Conservation (phyloP, 92 coral and sea anemone species). For the Palythoa caribaeorum region DNA sequence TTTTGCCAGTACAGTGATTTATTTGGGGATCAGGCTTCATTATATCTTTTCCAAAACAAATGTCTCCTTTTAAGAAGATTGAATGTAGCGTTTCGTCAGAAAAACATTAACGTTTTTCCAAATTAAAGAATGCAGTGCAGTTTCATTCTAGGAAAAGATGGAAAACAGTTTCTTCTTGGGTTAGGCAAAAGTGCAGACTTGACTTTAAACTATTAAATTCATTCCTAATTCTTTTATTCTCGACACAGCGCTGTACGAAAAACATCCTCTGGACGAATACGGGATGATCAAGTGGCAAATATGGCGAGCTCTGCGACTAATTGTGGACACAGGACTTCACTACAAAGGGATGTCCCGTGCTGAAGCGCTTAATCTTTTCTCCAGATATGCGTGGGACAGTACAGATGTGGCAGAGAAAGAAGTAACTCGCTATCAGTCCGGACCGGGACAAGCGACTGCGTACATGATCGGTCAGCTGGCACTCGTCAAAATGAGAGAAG, state of each 20-base stretch:
- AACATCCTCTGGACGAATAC: slow-evolving; percentile 68
- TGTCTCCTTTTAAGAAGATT: too few relatives aligned
- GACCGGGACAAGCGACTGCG: slow-evolving; percentile 98
- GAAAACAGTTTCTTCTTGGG: too few relatives aligned
- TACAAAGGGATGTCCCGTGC: slow-evolving; percentile 90
- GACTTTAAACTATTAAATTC: neutral
- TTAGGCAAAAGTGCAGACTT: too few relatives aligned
- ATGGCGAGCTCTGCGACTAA: slow-evolving; percentile 96
- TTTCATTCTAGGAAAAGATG: too few relatives aligned
- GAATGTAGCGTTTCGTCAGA: too few relatives aligned
- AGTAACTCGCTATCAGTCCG: slow-evolving; percentile 95
- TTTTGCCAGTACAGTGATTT: too few relatives aligned
- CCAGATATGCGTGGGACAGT: slow-evolving; percentile 92
- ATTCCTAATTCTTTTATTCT: too few relatives aligned
- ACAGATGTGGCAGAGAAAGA: slow-evolving; percentile 95
- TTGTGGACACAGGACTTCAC: slow-evolving; percentile 95
- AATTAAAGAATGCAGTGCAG: too few relatives aligned
- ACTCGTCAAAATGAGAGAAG: slow-evolving; percentile 74
- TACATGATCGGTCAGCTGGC: slow-evolving; percentile 98
- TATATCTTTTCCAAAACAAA: too few relatives aligned
- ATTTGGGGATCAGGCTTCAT: too few relatives aligned
- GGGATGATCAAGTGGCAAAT: slow-evolving; percentile 98
- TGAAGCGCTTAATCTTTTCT: slow-evolving; percentile 79
- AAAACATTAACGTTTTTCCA: too few relatives aligned
- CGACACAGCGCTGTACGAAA: slow-evolving; percentile 65